These are phyloP conservation scores for Myiotriccus ornatus DNA, from an alignment of 2,797 vertebrate species.

Conservation along the genomic window DNA sequence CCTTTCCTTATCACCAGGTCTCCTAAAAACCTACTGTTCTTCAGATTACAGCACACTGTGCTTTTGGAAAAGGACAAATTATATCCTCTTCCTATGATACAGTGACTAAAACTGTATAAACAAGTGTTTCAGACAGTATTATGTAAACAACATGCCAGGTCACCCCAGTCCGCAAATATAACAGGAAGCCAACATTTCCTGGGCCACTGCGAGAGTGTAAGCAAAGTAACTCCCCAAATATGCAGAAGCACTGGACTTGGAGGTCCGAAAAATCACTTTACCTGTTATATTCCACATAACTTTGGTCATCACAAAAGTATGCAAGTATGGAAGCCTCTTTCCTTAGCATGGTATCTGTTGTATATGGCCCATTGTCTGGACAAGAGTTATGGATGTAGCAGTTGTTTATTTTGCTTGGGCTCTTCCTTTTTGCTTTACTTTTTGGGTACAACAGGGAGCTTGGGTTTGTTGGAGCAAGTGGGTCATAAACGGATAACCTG, in stretches of 20 bases:
- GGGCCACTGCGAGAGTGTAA: neutral
- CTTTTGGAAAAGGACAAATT: conserved; percentile 28
- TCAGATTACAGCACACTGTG: neutral
- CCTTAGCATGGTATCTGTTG: neutral
- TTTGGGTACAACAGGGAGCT: neutral
- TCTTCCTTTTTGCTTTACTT: neutral
- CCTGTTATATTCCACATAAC: neutral
- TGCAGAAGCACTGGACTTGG: neutral
- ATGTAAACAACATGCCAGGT: neutral
- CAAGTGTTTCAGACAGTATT: neutral
- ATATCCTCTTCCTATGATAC: conserved; percentile 42
- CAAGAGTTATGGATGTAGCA: neutral
- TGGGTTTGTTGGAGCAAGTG: neutral
- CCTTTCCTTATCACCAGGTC: neutral
- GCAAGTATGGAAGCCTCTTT: neutral
- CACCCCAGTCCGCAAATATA: neutral
- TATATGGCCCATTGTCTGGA: neutral
- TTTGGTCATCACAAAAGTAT: neutral
- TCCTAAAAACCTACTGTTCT: neutral
- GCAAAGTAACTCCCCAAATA: neutral
- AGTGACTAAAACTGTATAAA: conserved; percentile 36
- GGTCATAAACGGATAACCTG: neutral
- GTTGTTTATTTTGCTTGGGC: neutral
- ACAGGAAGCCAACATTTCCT: neutral
- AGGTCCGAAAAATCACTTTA: neutral